Base-by-base conservation (phyloP, 2,888 invertebrate genomes). In the Xestia sexstrigata region DNA sequence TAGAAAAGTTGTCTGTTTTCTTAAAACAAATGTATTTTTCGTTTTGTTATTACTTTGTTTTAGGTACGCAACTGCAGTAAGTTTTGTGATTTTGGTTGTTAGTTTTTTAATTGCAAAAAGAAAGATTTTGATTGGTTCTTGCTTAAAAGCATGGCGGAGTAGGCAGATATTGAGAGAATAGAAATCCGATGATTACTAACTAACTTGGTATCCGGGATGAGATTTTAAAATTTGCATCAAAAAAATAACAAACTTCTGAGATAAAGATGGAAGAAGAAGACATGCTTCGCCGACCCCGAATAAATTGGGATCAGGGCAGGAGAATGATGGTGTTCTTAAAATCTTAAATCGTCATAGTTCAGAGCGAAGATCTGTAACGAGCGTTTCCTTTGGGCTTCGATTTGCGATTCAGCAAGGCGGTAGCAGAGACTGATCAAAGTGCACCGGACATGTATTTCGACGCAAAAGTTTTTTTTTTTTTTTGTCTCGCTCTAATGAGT, bases 41-140 rank as follows among this genome's bases (percentile, higher is more conserved):
- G 52, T 70, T 47, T 76, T 9, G 52, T 70, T 47, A 62, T 67
- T 67, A 45, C 39, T 55, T 81, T 70, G n/a, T 75, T 55, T 49
- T 67, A n/a, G n/a, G n/a, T n/a, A 76, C 47, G 23, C 23, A 0
- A 70, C 26, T 67, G 66, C 45, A 7, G 0, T 8, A 11, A 42
- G 42, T 45, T 45, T 23, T 23, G 39, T 23, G 0, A 26, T 30
- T 77, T 75, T 52, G 3, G n/a, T 70, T 20, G 17, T 26, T 39
- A 45, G 17, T 23, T 35, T 72, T 13, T 49, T 8, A 47, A 26
- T 23, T 63, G 13, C 7, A 63, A 55, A 42, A 63, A n/a, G 2
- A 39, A 76, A 23, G 23, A 15, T 20, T 7, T 3, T 20, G 62
- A 30, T 58, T 26, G 4, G n/a, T 58, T 15, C 58, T 58, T 26